phyloP scores from a whole-genome alignment of 2,797 vertebrate genomes.

The Holocentrus rufus region DNA sequence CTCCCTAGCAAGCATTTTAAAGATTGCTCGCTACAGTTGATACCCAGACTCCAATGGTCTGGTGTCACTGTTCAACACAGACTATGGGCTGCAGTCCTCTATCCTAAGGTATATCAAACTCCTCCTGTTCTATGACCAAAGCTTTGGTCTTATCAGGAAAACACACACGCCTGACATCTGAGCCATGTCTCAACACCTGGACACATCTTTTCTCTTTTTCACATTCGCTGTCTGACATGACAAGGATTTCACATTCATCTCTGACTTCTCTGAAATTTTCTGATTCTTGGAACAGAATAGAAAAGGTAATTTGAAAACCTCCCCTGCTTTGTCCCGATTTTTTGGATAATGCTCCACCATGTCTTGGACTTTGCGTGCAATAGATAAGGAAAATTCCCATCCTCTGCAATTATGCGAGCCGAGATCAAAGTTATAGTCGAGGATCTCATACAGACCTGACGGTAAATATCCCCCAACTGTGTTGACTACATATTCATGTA shows the following conservation, averaged over 20 bases:
- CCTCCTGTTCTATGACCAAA: too few species aligned
- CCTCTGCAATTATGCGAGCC: conserved; percentile 37
- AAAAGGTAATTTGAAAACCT: conserved; percentile 36
- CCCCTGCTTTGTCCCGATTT: background rate
- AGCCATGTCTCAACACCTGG: too few species aligned
- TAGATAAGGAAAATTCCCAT: conserved; percentile 29
- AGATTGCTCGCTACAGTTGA: too few species aligned
- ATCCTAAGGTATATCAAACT: too few species aligned
- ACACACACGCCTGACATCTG: too few species aligned
- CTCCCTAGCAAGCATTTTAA: too few species aligned
- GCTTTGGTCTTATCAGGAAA: too few species aligned
- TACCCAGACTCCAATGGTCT: too few species aligned
- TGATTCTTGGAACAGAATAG: background rate
- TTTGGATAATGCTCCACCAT: background rate
- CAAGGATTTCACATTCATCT: background rate
- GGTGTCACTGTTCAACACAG: too few species aligned
- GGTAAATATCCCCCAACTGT: background rate
- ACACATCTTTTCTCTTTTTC: too few species aligned
- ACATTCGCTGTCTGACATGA: too few species aligned
- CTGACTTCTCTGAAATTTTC: background rate
- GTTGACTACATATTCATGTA: background rate
- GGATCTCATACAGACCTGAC: conserved; percentile 21
- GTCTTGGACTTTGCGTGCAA: conserved; percentile 4
- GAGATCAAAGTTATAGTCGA: conserved; percentile 54
- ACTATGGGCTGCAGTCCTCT: too few species aligned